Percentiles rank a stretch among this genome's conserved stretches.
Evolutionary conservation across 2,797 vertebrate species (phyloP).

Genomic region (Silurus aristotelis): DNA sequence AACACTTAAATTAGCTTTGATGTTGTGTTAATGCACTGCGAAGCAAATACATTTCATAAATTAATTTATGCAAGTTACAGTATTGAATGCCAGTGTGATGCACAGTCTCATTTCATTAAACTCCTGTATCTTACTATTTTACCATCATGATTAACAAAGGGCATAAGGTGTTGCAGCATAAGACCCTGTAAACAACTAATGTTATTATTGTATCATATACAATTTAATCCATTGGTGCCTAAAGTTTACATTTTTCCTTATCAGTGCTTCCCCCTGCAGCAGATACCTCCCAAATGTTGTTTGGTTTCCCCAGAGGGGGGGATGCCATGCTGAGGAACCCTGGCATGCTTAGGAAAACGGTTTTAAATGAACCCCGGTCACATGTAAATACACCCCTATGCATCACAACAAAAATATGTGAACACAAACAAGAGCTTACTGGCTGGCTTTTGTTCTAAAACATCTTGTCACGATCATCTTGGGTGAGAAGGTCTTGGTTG

Average conservation of each 20-base stretch:
- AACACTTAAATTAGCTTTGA: not conserved
- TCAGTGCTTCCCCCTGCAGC: slow-evolving; percentile 35
- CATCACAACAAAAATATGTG: slow-evolving; percentile 41
- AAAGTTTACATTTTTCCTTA: slow-evolving; percentile 23
- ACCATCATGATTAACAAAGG: not conserved
- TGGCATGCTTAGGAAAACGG: slow-evolving; percentile 52
- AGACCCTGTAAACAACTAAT: not conserved
- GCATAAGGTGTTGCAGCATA: not conserved
- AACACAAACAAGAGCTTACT: slow-evolving; percentile 49
- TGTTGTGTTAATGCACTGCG: not conserved
- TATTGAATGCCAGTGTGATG: not conserved
- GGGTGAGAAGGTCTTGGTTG: slow-evolving; percentile 45
- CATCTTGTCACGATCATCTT: slow-evolving; percentile 45
- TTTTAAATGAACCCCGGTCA: slow-evolving; percentile 48
- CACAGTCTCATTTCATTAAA: not conserved
- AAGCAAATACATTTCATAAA: not conserved
- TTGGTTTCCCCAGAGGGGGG: slow-evolving; percentile 55
- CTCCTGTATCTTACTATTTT: not conserved
- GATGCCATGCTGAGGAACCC: slow-evolving; percentile 51
- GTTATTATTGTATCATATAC: not conserved
- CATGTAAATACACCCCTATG: slow-evolving; percentile 43
- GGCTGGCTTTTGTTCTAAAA: slow-evolving; percentile 54
- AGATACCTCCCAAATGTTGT: slow-evolving; percentile 55
- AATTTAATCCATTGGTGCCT: slow-evolving; percentile 13
- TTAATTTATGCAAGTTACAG: not conserved